Conservation (phyloP, 2,888 invertebrate species). For the Himalopsyche japonica region DNA sequence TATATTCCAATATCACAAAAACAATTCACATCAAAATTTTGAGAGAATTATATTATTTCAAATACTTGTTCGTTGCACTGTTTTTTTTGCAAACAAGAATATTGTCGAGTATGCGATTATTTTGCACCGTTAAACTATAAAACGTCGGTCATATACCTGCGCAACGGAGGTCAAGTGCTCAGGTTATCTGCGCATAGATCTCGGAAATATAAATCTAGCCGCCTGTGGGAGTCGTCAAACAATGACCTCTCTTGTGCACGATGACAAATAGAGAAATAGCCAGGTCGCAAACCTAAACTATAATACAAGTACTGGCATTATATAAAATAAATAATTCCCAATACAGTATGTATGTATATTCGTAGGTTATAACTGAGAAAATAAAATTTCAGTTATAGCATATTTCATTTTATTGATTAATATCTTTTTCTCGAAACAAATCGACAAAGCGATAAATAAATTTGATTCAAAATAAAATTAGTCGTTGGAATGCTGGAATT, state of each 20-base stretch:
- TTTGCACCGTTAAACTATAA: constrained; percentile 20
- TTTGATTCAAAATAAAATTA: no score
- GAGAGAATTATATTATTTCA: no score
- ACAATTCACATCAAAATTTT: no score
- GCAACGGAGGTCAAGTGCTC: constrained; percentile 12
- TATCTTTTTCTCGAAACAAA: no score
- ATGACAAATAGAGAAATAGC: constrained; percentile 35
- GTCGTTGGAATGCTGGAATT: neutral
- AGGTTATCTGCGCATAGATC: constrained; percentile 6
- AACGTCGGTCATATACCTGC: constrained; percentile 11
- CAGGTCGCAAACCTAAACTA: constrained; percentile 26
- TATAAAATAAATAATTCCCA: no score
- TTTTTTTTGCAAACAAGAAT: constrained; percentile 3
- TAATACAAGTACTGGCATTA: constrained; percentile 54
- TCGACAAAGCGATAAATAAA: no score
- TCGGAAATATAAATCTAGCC: neutral
- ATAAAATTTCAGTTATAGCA: no score
- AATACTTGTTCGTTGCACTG: neutral
- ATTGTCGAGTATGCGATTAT: neutral
- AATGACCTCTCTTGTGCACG: constrained; percentile 55
- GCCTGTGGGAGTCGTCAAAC: constrained; percentile 41
- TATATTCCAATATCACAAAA: no score
- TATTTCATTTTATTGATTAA: no score
- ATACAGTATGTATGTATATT: no score
- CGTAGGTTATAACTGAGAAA: no score